Conservation (phyloP, 2,797 vertebrate species). For the Hydrolagus colliei region DNA sequence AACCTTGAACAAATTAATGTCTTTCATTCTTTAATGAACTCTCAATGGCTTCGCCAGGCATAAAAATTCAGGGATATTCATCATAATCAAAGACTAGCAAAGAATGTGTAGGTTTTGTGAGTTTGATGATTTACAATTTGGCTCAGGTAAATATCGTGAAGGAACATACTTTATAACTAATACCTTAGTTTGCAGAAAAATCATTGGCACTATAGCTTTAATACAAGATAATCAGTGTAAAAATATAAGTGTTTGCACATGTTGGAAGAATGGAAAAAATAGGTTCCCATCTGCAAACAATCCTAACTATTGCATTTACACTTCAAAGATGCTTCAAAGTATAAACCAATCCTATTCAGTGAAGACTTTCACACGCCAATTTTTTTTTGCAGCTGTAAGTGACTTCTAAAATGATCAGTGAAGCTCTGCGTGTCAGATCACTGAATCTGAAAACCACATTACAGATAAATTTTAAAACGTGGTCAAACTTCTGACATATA, state of each 20-base stretch:
- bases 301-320: conserved; percentile 1
- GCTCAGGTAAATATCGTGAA: not conserved
- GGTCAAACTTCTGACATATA: not conserved
- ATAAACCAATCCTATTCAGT: not conserved
- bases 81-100: not conserved
- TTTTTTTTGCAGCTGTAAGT: not conserved
- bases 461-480: not conserved
- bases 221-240: not conserved
- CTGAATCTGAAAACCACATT: not conserved
- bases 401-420: not conserved
- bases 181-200: not conserved
- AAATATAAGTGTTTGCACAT: not conserved
- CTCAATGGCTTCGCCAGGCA: not conserved
- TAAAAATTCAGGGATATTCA: not conserved
- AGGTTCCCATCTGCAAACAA: not conserved
- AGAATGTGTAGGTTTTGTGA: not conserved
- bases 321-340: not conserved
- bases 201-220: not conserved
- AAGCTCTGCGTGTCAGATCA: not conserved
- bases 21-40: not conserved
- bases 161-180: not conserved
- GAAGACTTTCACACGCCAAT: not conserved
- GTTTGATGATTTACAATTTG: not conserved
- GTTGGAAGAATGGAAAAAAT: not conserved
- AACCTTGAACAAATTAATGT: not conserved